phyloP scores from a whole-genome alignment of 2,113 vertebrate genomes.

The Picathartes gymnocephalus region DNA sequence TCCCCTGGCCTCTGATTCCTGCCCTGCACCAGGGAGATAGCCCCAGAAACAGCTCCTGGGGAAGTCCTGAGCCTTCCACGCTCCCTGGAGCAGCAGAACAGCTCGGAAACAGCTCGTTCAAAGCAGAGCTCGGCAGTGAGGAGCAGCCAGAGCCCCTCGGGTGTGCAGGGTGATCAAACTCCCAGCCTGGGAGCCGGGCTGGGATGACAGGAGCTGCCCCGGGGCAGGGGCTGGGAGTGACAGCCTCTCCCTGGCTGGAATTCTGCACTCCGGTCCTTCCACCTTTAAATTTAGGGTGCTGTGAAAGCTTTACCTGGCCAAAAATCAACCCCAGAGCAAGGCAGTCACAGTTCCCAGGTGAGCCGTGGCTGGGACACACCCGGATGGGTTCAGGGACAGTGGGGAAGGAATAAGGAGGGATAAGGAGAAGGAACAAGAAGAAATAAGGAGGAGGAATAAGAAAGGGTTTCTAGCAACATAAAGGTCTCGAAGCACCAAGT shows the following conservation, averaged over 20 bases:
- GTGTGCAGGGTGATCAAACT: background rate
- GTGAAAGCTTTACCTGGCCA: background rate
- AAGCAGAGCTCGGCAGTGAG: background rate
- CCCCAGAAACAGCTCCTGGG: background rate
- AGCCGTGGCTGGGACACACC: background rate
- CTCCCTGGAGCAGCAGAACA: background rate
- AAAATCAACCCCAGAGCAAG: background rate
- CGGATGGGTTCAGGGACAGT: background rate
- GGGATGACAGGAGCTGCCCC: background rate
- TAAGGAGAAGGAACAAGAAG: background rate
- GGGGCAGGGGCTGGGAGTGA: background rate
- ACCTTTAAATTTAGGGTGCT: background rate
- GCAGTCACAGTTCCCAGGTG: background rate
- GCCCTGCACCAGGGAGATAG: background rate
- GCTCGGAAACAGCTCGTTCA: background rate
- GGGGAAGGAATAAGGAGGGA: background rate
- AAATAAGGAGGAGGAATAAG: background rate
- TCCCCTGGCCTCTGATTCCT: background rate
- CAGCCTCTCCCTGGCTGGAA: background rate
- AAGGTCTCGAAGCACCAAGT: too few species aligned
- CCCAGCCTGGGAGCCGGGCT: background rate
- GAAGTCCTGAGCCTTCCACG: background rate
- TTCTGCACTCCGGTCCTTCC: background rate
- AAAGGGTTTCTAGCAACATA: too few species aligned
- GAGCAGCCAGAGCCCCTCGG: background rate